Evolutionary conservation across 2,113 vertebrate genomes (phyloP), one percentile per base, ranked within the genome.

Genomic region (Channa argus): DNA sequence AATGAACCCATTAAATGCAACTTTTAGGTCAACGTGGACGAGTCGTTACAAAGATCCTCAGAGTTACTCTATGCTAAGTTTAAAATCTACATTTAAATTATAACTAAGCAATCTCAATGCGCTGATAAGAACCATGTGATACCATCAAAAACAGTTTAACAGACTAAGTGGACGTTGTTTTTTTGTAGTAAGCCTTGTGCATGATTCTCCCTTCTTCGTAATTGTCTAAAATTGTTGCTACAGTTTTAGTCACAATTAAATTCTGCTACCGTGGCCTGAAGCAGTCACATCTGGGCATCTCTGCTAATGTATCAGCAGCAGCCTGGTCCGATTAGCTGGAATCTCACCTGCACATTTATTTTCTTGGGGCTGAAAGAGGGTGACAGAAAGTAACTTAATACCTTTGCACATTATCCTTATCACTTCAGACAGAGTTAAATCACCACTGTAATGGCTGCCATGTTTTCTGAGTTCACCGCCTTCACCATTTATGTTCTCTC

Each of bases 391-490:
- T 78, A 91, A 87, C 83, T 80, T 63, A 76, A 83, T 78, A 87
- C 81, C 77, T 80, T 85, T 72, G 36, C 82, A 79, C 84, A 84
- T 87, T 81, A 82, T 84, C 81, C 80, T 83, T 87, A 87, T 91
- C 91, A 74, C 70, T 60, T 63, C 63, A 65, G 80, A 74, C 55
- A 71, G 72, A 61, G 77, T 71, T 88, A 81, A 84, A 90, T 92
- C 80, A 82, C 68, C 76, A 33, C 53, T 5, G 13, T 82, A 80
- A 89, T 79, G 67, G 71, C 84, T 78, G 75, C 76, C 82, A 62
- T 91, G 83, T 85, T 92, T 83, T 88, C 74, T 72, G 75, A 38
- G 34, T 80, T 85, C 49, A 50, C 67, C 70, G 38, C 53, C 76
- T 73, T 67, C 67, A 83, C 89, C 69, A 55, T 34, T 86, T 80